Base-by-base conservation (phyloP, 2,113 vertebrate genomes). In the Pterophyllum scalare region DNA sequence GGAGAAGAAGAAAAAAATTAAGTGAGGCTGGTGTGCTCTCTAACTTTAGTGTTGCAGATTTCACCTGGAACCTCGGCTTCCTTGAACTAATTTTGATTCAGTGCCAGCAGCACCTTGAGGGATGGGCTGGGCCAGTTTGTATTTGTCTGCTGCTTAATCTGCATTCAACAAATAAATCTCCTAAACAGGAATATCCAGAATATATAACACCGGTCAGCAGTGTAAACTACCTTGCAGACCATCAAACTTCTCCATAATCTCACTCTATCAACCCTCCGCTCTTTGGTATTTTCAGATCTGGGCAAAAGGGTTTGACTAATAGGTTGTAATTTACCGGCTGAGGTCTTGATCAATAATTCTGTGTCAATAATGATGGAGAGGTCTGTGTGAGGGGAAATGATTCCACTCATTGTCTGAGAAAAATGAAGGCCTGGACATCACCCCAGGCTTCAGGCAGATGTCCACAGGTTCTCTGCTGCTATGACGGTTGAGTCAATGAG, bases 361-460 rank as follows among this genome's bases (percentile, higher is more conserved):
- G 80, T 88, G 92, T 91, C 94, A 91, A 95, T 95, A 95, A 93
- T 94, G 94, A 94, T 95, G 89, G 88, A 95, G 92, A 81, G 93
- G 91, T 86, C 59, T 75, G 87, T 4, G 90, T 22, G 87, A 84
- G 86, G 88, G 79, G 92, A 74, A 91, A 94, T 92, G 90, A 91
- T 94, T 94, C 91, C 84, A 91, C 92, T 94, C 91, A 90, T 94
- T 93, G 93, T 93, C 91, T 90, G 92, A 92, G 91, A 94, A 92
- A 93, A 94, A 95, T 94, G 92, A 89, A 93, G 91, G 89, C 72
- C 89, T 13, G 91, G 92, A 92, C 88, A 83, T 20, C 20, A 65
- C 91, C 91, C 13, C 14, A 1, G 92, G 92, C 84, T 28, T 59
- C 15, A 56, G 91, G 86, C 79, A 88, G 88, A 92, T 92, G 92